Percentiles rank a stretch among this genome's conserved stretches.
These are phyloP conservation scores for Tubulanus polymorphus DNA, from an alignment of 2,888 invertebrate species.

Conservation along the genomic window DNA sequence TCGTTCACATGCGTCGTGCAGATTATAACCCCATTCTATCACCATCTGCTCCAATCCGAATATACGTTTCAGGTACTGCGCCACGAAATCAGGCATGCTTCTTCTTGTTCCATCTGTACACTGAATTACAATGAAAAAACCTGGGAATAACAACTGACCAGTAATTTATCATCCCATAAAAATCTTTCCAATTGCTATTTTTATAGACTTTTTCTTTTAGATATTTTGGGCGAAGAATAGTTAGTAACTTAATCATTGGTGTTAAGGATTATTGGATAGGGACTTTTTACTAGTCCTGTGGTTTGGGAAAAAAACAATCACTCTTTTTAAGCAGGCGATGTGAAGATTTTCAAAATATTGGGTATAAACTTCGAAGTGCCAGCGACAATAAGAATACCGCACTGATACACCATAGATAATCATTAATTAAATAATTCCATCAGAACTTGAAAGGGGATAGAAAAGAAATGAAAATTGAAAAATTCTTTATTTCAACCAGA, in stretches of 20 bases:
- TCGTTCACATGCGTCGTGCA: constrained; percentile 46
- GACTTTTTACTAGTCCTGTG: background rate
- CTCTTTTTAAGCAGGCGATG: too few species aligned
- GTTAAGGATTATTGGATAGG: background rate
- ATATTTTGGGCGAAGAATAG: background rate
- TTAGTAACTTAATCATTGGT: background rate
- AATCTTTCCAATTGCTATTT: background rate
- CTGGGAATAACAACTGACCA: background rate
- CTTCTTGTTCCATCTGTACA: constrained; percentile 36
- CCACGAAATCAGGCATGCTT: constrained; percentile 41
- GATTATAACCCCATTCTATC: constrained; percentile 51
- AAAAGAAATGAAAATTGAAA: too few species aligned
- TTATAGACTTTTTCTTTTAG: background rate
- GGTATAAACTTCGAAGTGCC: too few species aligned
- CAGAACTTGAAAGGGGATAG: too few species aligned
- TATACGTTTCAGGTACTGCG: constrained; percentile 35
- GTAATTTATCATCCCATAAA: background rate
- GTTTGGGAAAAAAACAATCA: too few species aligned
- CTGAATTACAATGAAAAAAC: too few species aligned
- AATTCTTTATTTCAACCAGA: too few species aligned
- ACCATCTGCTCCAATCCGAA: constrained; percentile 45
- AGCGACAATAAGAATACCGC: too few species aligned
- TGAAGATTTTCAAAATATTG: too few species aligned
- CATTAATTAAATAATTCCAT: too few species aligned
- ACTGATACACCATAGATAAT: too few species aligned